Evolutionary conservation across 2,888 invertebrate species (phyloP), one percentile per base, ranked within the genome.

Genomic region (Anthophora plumipes): DNA sequence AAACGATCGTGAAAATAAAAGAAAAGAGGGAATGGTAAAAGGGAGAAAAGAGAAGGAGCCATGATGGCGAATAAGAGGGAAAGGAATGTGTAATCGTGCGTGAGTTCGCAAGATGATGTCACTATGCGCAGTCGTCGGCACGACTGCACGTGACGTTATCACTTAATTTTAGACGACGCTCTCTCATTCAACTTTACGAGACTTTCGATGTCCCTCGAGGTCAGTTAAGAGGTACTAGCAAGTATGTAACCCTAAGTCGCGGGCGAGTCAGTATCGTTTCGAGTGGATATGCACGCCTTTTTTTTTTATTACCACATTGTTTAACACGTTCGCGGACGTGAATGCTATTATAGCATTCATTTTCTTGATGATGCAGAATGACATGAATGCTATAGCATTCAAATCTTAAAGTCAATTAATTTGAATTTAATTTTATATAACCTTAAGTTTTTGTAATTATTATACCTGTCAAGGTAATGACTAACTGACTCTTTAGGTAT

Each of bases 141-240:
- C 77, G 69, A 70, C 55, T 79, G 57, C 81, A 76, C 83, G 85
- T 87, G 86, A 89, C 89, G 86, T 84, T 89, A 84, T 88, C 89
- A 79, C 83, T 90, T 88, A 89, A 89, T 89, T 90, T 89, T 88
- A 87, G 88, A 86, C 76, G 41, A 71, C 61, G 80, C 73, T 81
- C 82, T 83, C 74, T 71, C 83, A 80, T 81, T 83, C 74, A 83
- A 43, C 22, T 79, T 77, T 67, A 66, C 63, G 64, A 71, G 61
- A 46, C 55, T 64, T 60, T 48, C 50, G 63, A 60, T 25, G 59
- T 59, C 11, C n/a, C 46, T 60, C 48, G 41, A 11, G 41, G 46
- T 3, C 54, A 50, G 63, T 71, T 48, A 63, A 22, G 48, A 63
- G 67, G 50, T 20, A 20, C 22, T 25, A 57, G n/a, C n/a, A n/a